phyloP scores from a whole-genome alignment of 2,797 vertebrate genomes.

The Chelonia mydas region DNA sequence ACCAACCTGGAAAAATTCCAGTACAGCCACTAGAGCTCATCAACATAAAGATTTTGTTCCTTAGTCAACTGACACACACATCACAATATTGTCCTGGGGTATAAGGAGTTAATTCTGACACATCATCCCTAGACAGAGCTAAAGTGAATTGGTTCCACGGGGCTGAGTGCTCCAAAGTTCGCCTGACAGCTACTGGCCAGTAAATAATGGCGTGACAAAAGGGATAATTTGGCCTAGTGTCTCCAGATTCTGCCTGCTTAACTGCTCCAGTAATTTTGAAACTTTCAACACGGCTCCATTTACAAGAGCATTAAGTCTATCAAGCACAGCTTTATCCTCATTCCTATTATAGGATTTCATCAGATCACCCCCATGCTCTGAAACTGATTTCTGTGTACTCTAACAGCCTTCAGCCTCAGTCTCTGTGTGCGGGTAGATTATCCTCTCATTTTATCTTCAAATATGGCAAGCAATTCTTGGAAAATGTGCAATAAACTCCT shows the following conservation, averaged over 20 bases:
- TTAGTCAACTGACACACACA: background rate
- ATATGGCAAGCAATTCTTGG: constrained; percentile 59
- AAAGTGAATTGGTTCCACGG: background rate
- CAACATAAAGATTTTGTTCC: background rate
- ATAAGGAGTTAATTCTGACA: background rate
- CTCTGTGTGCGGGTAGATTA: constrained; percentile 36
- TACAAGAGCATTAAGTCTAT: background rate
- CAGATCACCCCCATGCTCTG: background rate
- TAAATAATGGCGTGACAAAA: background rate
- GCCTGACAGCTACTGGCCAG: background rate
- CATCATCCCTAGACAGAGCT: background rate
- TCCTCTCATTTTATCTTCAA: constrained; percentile 70
- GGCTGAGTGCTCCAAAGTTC: background rate
- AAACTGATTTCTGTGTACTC: background rate
- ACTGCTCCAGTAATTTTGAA: background rate
- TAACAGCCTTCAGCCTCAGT: constrained; percentile 26
- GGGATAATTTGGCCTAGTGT: background rate
- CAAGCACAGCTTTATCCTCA: constrained; percentile 9
- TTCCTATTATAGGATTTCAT: constrained; percentile 45
- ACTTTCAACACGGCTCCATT: background rate
- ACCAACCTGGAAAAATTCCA: background rate
- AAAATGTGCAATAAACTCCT: constrained; percentile 51
- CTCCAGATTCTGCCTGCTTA: background rate
- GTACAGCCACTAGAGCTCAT: background rate
- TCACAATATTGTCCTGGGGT: background rate